phyloP scores from a whole-genome alignment of 2,113 vertebrate species.

The Nothoprocta perdicaria region DNA sequence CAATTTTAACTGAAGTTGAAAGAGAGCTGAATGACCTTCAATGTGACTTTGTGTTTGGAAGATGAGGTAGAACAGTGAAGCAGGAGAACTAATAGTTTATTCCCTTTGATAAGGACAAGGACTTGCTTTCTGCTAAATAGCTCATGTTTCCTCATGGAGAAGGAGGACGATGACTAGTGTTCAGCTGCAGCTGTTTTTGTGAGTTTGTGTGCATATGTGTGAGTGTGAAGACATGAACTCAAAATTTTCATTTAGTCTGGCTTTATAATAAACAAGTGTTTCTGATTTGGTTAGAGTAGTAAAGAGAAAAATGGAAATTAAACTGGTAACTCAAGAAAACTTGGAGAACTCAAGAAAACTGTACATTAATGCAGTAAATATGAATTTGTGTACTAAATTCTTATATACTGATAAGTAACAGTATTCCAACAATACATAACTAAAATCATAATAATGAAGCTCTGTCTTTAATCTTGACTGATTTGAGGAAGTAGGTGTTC shows the following conservation, averaged over 20 bases:
- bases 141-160: neutral
- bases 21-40: neutral
- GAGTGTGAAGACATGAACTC: neutral
- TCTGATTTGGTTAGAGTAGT: neutral
- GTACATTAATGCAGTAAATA: neutral
- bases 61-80: neutral
- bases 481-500: neutral
- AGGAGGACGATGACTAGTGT: neutral
- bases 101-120: neutral
- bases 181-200: neutral
- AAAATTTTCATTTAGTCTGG: neutral
- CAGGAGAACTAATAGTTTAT: neutral
- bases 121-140: neutral
- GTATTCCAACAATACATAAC: neutral
- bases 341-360: neutral
- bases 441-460: neutral
- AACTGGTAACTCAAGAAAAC: neutral
- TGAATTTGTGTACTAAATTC: neutral
- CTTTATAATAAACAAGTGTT: neutral
- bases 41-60: neutral
- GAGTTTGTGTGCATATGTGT: neutral
- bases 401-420: neutral
- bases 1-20: neutral
- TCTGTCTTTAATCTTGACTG: neutral
- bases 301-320: neutral